Evolutionary conservation across 2,113 vertebrate genomes (phyloP), one percentile per base, ranked within the genome.

Genomic region (Casuarius casuarius): DNA sequence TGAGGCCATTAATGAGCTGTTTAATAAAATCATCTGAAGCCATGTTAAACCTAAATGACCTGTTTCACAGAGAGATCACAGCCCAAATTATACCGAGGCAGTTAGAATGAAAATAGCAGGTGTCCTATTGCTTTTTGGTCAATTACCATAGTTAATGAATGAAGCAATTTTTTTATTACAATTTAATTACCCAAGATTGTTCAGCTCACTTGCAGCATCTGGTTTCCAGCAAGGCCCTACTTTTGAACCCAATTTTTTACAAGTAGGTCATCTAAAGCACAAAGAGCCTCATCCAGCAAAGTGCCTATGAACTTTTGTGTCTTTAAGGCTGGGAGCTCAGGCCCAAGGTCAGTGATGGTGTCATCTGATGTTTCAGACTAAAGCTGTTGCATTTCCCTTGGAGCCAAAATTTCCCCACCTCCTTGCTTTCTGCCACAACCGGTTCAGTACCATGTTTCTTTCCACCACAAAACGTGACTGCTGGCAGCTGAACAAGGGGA

Each of bases 101-200:
- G 77, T 96, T 93, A 75, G 63, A 92, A 88, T 92, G 95, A 94
- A 97, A 94, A 93, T 93, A 94, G 87, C 75, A 58, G 87, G 82
- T 74, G 83, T 89, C 82, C 63, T 85, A 63, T 68, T 82, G 92
- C 91, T 96, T 97, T 96, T 95, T 92, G 78, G 76, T 96, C 94
- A 97, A 87, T 97, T 97, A 92, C 67, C 35, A 63, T 71, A 93
- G 93, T 94, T 93, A 91, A 95, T 88, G 90, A 95, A 95, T 97
- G 90, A 92, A 91, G 77, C 87, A 62, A 65, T 14, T 62, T 94
- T 97, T 95, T 93, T 59, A 94, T 93, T 89, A 63, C 87, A 85
- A 86, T 90, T 84, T 78, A 97, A 96, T 95, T 96, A 87, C 56
- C 67, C 44, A 67, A 87, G 91, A 95, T 96, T 89, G 82, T 84